Base-by-base conservation (phyloP, 2,113 vertebrate genomes). In the Lepus europaeus region DNA sequence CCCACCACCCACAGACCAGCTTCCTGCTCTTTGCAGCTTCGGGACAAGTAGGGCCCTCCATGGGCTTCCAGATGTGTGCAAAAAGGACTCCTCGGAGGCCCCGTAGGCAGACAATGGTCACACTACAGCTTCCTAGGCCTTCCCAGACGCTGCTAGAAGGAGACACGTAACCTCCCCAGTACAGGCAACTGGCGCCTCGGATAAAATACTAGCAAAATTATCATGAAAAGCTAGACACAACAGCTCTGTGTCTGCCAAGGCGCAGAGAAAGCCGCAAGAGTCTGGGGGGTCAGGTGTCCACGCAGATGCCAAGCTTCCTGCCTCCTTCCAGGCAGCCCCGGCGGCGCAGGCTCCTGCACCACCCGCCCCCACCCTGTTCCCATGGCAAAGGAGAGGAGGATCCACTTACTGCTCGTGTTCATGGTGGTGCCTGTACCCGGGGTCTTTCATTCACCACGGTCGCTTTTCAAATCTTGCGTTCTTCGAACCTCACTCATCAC, bases 351-450 rank as follows among this genome's bases (percentile, higher is more conserved):
- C 95, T 96, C 92, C 87, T 56, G 78, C 88, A 94, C 97, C 96
- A 90, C 97, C 95, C 96, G 82, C 97, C 96, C 95, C 97, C 96
- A 90, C 90, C 96, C 95, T 89, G 45, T 79, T 87, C 97, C 97
- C 95, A 68, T 16, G 53, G 97, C 96, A 77, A 68, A 97, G 97
- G 95, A 85, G 90, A 95, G 89, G 93, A 89, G 97, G 98, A 97
- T 88, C 56, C 97, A 98, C 98, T 98, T 97, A 98, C 98, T 97
- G 98, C 98, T 98, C 39, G 98, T 98, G 98, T 98, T 98, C 98
- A 98, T 98, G 97, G 78, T 97, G 98, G 97, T 81, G 97, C 94
- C 97, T 97, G 91, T 73, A 76, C 97, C 56, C 97, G 17, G 96
- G 73, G 95, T 98, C 97, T 95, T 97, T 98, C 98, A 98, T 95